Evolutionary conservation across 2,113 vertebrate species (phyloP), one percentile per base, ranked within the genome.

Genomic region (Myrmecophaga tridactyla): DNA sequence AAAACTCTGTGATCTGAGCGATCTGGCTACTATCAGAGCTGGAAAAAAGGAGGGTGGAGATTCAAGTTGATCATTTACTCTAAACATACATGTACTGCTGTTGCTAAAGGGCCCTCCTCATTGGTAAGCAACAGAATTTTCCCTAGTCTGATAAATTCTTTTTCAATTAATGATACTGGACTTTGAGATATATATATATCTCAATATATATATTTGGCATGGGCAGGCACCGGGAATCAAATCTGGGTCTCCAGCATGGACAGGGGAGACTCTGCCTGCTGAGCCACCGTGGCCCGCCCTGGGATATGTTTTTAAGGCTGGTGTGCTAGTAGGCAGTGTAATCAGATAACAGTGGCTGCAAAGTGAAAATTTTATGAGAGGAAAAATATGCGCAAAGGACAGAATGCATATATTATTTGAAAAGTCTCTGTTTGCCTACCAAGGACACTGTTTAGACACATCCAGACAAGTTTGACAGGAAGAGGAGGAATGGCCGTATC

Each of bases 51-150:
- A 4, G 51, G 39, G 34, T 46, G 6, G 51, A 43, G 72, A 92
- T n/a, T 86, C 60, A 58, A 77, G 88, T 18, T 48, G 65, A 86
- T 86, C 80, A 84, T 92, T 97, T 67, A 77, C 62, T 77, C 72
- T 41, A 60, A 92, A 72, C 7, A 84, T 11, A 43, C 27, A 58
- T 48, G 75, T 43, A 23, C 36, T 63, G 4, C 18, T 92, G 63
- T 21, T 31, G 17, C 25, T 31, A 9, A 20, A 90, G 53, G 53
- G 51, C 14, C 41, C 41, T 88, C 36, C 48, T 85, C 15, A 51
- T 17, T 73, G 46, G n/a, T 72, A 81, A 96, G 39, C 94, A 96
- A 80, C 14, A 89, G 21, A 60, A 77, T 82, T 86, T 87, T 70
- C 75, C 36, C 39, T n/a, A 43, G 34, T n/a, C 14, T 65, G 20